Base-by-base conservation (phyloP, 1,140 invertebrate species). In the Diabrotica undecimpunctata region DNA sequence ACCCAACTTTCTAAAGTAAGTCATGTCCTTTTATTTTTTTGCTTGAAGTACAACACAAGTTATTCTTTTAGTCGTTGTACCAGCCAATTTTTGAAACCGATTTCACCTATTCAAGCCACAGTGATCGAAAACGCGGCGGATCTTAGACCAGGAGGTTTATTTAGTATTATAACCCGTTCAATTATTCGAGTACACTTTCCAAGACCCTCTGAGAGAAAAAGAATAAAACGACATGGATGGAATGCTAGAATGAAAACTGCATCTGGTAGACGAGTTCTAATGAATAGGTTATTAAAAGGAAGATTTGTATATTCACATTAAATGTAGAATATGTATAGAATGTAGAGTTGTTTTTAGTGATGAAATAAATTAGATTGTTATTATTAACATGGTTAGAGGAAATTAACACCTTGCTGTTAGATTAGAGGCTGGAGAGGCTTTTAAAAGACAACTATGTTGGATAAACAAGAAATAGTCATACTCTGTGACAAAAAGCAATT, bases 201-300 rank as follows among this genome's bases (percentile, higher is more conserved):
- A 6, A 80, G 85, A 46, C 87, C 91, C 0, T 87, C 81, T 63
- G 91, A 93, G 81, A 82, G 81, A 0, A 87, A 82, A 72, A 82
- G 90, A 69, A 83, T 92, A 7, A 85, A 84, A 58, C 82, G 82
- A 4, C 87, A 90, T 69, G 90, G 91, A 2, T 92, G 85, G 84
- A 73, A 82, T 12, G 79, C 80, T 0, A 83, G 89, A 70, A 87
- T 93, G 81, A 83, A 86, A 0, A 92, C 90, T 1, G 79, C 80
- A 0, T 79, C 72, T 62, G 90, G 90, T 14, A 81, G 90, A 41
- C 83, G 79, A 78, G 78, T 90, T 53, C 74, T 93, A 7, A 90
- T 90, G 89, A 84, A 88, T 72, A 83, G 90, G 72, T 84, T 92
- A 69, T 78, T 93, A 5, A 91, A 89, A 79, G 89, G 90, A 37